Evolutionary conservation across 2,888 invertebrate species (phyloP).

Genomic region (Gari tellinella): DNA sequence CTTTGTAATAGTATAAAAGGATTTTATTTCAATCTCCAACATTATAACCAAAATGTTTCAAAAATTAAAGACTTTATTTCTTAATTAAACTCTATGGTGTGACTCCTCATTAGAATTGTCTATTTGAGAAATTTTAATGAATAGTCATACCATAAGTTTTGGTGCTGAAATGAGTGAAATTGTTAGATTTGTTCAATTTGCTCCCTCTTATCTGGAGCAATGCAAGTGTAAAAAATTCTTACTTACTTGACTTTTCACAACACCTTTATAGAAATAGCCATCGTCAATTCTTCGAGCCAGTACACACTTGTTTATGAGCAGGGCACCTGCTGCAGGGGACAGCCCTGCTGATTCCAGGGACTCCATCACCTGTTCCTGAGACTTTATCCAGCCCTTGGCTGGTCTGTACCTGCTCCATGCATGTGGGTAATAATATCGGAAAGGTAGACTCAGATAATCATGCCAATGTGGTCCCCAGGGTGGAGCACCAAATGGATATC

Average conservation of each 20-base stretch:
- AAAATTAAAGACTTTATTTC: too few relatives aligned
- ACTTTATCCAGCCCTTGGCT: constrained; percentile 74
- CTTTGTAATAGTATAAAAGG: too few relatives aligned
- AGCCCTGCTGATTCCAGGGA: constrained; percentile 58
- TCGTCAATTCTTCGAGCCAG: constrained; percentile 81
- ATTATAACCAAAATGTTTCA: too few relatives aligned
- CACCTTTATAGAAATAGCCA: constrained; percentile 83
- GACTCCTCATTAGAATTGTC: too few relatives aligned
- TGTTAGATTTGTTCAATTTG: too few relatives aligned
- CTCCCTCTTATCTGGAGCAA: too few relatives aligned
- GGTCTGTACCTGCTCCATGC: constrained; percentile 79
- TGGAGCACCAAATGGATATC: constrained; percentile 38
- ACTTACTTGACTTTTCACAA: constrained; percentile 82
- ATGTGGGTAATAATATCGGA: constrained; percentile 71
- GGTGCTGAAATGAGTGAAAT: too few relatives aligned
- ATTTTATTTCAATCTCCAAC: too few relatives aligned
- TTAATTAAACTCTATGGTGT: too few relatives aligned
- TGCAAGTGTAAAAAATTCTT: background rate
- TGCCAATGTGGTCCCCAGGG: constrained; percentile 53
- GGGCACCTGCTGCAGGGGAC: constrained; percentile 81
- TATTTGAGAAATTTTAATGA: too few relatives aligned
- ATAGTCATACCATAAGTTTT: too few relatives aligned
- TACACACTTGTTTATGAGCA: constrained; percentile 80
- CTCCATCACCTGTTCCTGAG: constrained; percentile 72
- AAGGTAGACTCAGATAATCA: constrained; percentile 57